Evolutionary conservation across 1,140 invertebrate species (phyloP).

Genomic region (Anagrus nilaparvatae): DNA sequence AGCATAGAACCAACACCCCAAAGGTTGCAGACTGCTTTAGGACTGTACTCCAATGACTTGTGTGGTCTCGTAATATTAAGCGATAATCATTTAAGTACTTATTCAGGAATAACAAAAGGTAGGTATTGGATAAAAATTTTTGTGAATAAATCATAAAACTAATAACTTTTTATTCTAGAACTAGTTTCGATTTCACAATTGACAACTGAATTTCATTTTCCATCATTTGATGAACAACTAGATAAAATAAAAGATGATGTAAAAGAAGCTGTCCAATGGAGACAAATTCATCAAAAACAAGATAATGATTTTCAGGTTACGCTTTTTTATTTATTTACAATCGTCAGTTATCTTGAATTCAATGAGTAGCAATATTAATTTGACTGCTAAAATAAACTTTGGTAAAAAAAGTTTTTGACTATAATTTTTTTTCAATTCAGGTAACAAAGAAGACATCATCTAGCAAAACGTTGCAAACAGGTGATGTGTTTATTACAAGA

Average conservation of each 20-base stretch:
- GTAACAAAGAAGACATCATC: constrained; percentile 29
- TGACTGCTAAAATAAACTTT: no score
- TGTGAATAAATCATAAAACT: background rate
- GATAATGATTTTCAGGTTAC: constrained; percentile 32
- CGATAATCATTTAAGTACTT: constrained; percentile 63
- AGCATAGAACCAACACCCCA: constrained; percentile 58
- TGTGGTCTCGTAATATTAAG: constrained; percentile 79
- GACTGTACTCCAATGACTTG: constrained; percentile 84
- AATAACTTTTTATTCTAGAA: constrained; percentile 35
- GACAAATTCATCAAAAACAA: constrained; percentile 36
- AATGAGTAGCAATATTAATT: no score
- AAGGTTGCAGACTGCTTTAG: constrained; percentile 84
- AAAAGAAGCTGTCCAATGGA: constrained; percentile 44
- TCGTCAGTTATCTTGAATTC: background rate
- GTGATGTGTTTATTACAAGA: constrained; percentile 88
- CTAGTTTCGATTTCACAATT: constrained; percentile 51
- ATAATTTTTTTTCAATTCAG: constrained; percentile 17
- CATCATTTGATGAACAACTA: constrained; percentile 75
- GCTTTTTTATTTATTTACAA: constrained; percentile 1
- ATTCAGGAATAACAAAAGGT: constrained; percentile 65
- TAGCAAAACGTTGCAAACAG: constrained; percentile 58
- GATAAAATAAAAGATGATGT: constrained; percentile 57
- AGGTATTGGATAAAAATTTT: constrained; percentile 11
- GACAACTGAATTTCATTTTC: constrained; percentile 84
- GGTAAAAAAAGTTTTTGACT: no score